Evolutionary conservation across 2,797 vertebrate species (phyloP).

Genomic region (Anas acuta): DNA sequence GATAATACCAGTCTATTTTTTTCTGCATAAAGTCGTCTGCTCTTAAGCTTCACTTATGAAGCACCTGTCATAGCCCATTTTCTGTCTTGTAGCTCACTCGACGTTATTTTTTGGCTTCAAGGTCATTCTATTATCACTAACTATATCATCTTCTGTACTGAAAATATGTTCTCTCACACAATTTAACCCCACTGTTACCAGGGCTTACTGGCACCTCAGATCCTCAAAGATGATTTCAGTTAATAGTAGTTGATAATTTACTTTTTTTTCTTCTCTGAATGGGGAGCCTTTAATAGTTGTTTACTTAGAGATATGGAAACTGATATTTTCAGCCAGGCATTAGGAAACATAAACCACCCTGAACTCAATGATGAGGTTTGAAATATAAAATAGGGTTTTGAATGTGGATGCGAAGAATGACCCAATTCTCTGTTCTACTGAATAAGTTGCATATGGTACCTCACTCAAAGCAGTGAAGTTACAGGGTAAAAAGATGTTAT

Average conservation of each 20-base stretch:
- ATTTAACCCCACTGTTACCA: neutral
- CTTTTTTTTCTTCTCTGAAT: neutral
- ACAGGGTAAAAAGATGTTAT: neutral
- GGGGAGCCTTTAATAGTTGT: neutral
- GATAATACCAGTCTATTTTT: slow-evolving; percentile 32
- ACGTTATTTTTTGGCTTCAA: slow-evolving; percentile 51
- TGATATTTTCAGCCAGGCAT: neutral
- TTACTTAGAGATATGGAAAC: slow-evolving; percentile 10
- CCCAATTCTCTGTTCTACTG: neutral
- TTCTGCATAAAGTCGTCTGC: slow-evolving; percentile 43
- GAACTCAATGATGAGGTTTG: neutral
- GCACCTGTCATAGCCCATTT: slow-evolving; percentile 60
- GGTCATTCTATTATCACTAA: slow-evolving; percentile 65
- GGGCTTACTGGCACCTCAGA: neutral
- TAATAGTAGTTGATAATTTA: neutral
- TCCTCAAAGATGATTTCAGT: slow-evolving; percentile 17
- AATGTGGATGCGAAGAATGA: neutral
- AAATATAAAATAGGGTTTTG: neutral
- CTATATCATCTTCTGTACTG: slow-evolving; percentile 40
- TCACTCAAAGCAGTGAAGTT: neutral
- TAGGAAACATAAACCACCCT: neutral
- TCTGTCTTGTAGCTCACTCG: slow-evolving; percentile 21
- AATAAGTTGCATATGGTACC: neutral
- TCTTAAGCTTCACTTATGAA: slow-evolving; percentile 40
- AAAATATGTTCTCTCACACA: slow-evolving; percentile 7